A percentile compares a stretch with the other conserved stretches of the same genome.
These are phyloP conservation scores for Ceratitis capitata DNA, from an alignment of 1,140 invertebrate species.

Conservation along the genomic window DNA sequence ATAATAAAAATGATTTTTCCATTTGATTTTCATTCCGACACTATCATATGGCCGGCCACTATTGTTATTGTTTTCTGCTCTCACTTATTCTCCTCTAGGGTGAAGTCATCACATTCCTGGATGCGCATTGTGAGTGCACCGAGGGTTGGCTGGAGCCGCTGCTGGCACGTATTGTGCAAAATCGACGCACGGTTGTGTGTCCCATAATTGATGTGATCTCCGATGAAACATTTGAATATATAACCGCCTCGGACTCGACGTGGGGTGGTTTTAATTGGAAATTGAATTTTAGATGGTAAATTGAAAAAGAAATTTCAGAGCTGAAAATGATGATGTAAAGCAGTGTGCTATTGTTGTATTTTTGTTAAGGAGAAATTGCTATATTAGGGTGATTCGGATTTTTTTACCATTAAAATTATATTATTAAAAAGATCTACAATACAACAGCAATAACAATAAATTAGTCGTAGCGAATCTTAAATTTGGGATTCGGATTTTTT, in stretches of 20 bases:
- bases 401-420: too few species aligned
- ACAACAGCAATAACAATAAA: too few species aligned
- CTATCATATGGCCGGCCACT: background rate
- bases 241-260: slow-evolving; percentile 92
- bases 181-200: slow-evolving; percentile 94
- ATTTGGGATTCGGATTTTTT: too few species aligned
- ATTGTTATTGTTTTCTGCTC: background rate
- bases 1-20: slow-evolving; percentile 8
- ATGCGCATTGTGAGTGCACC: slow-evolving; percentile 95
- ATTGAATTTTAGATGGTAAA: slow-evolving; percentile 94
- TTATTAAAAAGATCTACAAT: too few species aligned
- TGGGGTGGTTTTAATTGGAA: slow-evolving; percentile 99
- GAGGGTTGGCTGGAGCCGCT: slow-evolving; percentile 96
- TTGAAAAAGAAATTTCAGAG: too few species aligned
- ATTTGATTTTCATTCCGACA: background rate
- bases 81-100: slow-evolving; percentile 67
- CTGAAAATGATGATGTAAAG: too few species aligned
- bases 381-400: too few species aligned
- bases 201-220: slow-evolving; percentile 99
- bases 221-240: slow-evolving; percentile 96
- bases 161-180: slow-evolving; percentile 86
- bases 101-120: slow-evolving; percentile 94
- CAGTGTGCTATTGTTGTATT: too few species aligned
- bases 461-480: too few species aligned
- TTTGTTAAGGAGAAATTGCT: too few species aligned